A percentile compares a stretch with the other conserved stretches of the same genome.
phyloP scores from a whole-genome alignment of 2,888 invertebrate genomes.

The Ochropleura plecta region DNA sequence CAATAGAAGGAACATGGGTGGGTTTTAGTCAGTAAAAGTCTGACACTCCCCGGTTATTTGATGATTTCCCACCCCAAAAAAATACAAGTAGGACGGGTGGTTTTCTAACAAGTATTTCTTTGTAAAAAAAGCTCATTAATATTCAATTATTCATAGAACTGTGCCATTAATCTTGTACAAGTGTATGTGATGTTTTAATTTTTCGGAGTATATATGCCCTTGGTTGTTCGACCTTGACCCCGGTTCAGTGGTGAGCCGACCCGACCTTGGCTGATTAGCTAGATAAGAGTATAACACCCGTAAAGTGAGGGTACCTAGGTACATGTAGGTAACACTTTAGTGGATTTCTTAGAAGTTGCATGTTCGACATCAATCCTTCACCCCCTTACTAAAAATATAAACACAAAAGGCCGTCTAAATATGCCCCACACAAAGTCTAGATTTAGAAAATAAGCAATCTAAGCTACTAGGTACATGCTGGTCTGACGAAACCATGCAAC shows the following conservation, averaged over 20 bases:
- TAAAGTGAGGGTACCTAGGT: constrained; percentile 21
- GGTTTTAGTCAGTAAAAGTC: no score
- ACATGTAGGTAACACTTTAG: not conserved
- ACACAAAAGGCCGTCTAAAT: not conserved
- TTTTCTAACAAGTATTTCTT: constrained; percentile 2
- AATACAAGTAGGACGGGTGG: not conserved
- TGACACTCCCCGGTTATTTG: no score
- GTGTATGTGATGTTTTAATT: constrained; percentile 40
- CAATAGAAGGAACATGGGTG: no score
- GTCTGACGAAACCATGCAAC: not conserved
- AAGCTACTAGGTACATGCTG: not conserved
- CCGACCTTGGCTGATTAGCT: constrained; percentile 33
- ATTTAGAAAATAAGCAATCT: not conserved
- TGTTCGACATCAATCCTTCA: not conserved
- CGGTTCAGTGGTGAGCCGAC: constrained; percentile 15
- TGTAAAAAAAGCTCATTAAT: constrained; percentile 35
- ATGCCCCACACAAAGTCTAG: not conserved
- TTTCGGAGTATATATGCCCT: constrained; percentile 29
- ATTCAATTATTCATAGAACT: constrained; percentile 37
- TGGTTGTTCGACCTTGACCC: constrained; percentile 37
- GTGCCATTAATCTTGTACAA: constrained; percentile 33
- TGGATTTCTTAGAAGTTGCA: constrained; percentile 17
- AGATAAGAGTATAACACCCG: constrained; percentile 38
- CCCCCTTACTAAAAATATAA: not conserved
- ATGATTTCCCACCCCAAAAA: no score